phyloP scores from a whole-genome alignment of 2,888 invertebrate genomes.

The Cataglyphis livida region DNA sequence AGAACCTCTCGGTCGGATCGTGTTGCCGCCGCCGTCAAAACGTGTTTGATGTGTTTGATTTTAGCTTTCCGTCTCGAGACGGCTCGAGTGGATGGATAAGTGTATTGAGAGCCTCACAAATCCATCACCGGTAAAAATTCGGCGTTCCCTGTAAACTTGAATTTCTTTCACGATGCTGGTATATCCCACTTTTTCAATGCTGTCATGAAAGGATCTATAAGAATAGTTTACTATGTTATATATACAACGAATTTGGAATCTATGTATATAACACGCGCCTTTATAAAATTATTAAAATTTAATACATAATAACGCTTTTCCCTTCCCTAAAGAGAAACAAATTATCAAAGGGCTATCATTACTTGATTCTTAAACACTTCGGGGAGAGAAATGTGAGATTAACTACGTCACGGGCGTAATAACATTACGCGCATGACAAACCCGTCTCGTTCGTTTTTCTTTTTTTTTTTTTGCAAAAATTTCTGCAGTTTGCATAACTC shows the following conservation, averaged over 20 bases:
- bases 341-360: neutral
- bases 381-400: neutral
- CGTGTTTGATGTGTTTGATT: slow-evolving; percentile 71
- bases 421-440: slow-evolving; percentile 57
- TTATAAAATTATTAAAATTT: neutral
- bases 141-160: slow-evolving; percentile 25
- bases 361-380: slow-evolving; percentile 12
- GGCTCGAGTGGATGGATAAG: slow-evolving; percentile 60
- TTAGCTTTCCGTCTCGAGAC: slow-evolving; percentile 66
- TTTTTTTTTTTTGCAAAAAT: slow-evolving; percentile 42
- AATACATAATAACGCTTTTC: neutral
- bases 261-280: neutral
- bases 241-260: neutral
- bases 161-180: slow-evolving; percentile 2
- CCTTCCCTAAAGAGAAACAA: neutral
- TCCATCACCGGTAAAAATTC: slow-evolving; percentile 47
- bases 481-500: slow-evolving; percentile 61
- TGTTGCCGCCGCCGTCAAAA: slow-evolving; percentile 25
- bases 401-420: slow-evolving; percentile 2
- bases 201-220: neutral
- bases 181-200: neutral
- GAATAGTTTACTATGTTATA: neutral
- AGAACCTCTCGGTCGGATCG: slow-evolving; percentile 46
- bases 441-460: slow-evolving; percentile 14
- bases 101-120: slow-evolving; percentile 48